Percentiles rank a stretch among this genome's conserved stretches.
Conservation (phyloP, 1,140 invertebrate species). For the Drosophila serrata region DNA sequence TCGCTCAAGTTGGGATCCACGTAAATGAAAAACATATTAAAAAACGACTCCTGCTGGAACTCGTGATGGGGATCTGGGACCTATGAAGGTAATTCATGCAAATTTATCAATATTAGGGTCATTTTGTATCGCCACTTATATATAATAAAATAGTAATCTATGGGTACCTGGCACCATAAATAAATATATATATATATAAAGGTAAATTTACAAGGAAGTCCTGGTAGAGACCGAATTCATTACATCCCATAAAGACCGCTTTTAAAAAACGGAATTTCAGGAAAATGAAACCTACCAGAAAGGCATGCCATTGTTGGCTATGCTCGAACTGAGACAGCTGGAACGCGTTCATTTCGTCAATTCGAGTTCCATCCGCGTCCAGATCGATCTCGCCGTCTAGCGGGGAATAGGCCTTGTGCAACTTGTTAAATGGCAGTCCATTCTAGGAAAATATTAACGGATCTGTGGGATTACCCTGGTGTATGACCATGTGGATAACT, state of each 20-base stretch:
- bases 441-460: slow-evolving; percentile 36
- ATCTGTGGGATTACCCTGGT: not conserved
- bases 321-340: slow-evolving; percentile 41
- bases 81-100: slow-evolving; percentile 18
- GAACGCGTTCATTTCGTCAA: slow-evolving; percentile 58
- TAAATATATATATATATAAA: not conserved
- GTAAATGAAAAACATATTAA: slow-evolving; percentile 64
- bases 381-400: slow-evolving; percentile 63
- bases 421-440: slow-evolving; percentile 62
- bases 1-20: slow-evolving; percentile 47
- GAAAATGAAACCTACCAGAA: slow-evolving; percentile 47
- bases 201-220: not conserved
- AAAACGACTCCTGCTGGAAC: slow-evolving; percentile 54
- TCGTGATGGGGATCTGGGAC: slow-evolving; percentile 59
- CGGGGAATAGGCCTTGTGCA: slow-evolving; percentile 62
- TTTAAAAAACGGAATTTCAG: not conserved
- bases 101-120: not conserved
- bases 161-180: not conserved
- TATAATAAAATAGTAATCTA: not conserved
- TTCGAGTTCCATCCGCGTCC: slow-evolving; percentile 54
- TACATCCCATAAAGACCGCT: not conserved
- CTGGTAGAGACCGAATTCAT: no score
- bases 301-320: slow-evolving; percentile 72
- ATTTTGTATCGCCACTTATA: no score
- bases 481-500: not conserved